Evolutionary conservation across 2,113 vertebrate genomes (phyloP).

Genomic region (Bubo scandiacus): DNA sequence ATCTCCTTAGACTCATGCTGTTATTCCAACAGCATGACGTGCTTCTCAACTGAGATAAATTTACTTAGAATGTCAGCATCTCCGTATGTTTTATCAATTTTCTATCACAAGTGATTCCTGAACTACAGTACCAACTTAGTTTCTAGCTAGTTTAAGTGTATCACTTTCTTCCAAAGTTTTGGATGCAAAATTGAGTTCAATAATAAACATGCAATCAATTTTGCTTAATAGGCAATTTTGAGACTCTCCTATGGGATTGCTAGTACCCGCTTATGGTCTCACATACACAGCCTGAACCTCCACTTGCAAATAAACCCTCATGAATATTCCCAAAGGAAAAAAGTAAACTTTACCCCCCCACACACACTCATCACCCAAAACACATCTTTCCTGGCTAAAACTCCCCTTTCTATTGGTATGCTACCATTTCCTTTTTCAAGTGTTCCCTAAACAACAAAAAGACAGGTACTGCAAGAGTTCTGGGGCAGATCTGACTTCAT

Average conservation of each 20-base stretch:
- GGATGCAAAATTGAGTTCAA: not conserved
- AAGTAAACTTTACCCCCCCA: not conserved
- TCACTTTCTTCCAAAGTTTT: not conserved
- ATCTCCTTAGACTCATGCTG: not conserved
- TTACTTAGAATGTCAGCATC: too few relatives aligned
- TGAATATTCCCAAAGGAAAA: not conserved
- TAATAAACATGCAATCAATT: not conserved
- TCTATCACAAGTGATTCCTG: not conserved
- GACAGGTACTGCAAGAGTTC: not conserved
- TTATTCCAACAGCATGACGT: not conserved
- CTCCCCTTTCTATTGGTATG: not conserved
- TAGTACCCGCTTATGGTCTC: not conserved
- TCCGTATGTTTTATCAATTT: not conserved
- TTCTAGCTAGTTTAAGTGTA: not conserved
- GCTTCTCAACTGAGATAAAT: not conserved
- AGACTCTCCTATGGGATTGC: not conserved
- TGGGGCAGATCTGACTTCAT: not conserved
- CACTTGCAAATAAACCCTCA: not conserved
- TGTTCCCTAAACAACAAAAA: not conserved
- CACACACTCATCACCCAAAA: not conserved
- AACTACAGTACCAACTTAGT: not conserved
- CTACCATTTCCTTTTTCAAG: not conserved
- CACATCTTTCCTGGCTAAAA: not conserved
- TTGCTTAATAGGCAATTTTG: not conserved
- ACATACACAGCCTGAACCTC: not conserved